Evolutionary conservation across 2,888 invertebrate species (phyloP).

Genomic region (Heliconius aoede): DNA sequence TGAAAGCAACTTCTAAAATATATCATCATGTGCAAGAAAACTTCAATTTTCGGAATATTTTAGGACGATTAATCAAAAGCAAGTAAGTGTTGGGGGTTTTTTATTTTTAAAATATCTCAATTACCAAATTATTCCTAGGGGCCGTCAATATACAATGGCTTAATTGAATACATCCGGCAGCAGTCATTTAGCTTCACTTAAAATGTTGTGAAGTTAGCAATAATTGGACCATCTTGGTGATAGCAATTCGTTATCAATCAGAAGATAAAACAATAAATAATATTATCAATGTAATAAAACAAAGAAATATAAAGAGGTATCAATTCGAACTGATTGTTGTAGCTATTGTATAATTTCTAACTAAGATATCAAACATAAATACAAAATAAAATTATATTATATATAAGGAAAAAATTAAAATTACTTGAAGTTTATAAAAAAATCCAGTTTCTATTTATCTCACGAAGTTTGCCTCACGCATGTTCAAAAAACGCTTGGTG

Average conservation of each 20-base stretch:
- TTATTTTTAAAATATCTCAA: background rate
- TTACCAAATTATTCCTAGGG: conserved; percentile 4
- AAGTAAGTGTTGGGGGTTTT: no score
- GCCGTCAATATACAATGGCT: background rate
- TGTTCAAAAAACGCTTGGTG: background rate
- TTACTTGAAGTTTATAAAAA: background rate
- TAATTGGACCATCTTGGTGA: conserved; percentile 3
- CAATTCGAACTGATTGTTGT: background rate
- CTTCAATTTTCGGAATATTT: background rate
- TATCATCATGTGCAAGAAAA: background rate
- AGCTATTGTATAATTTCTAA: background rate
- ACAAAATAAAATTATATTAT: background rate
- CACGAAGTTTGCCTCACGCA: background rate
- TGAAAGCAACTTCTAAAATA: background rate
- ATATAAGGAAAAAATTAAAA: background rate
- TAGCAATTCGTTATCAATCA: conserved; percentile 3
- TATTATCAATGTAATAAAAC: conserved; percentile 16
- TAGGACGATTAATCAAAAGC: background rate
- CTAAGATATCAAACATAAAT: background rate
- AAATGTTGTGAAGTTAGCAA: background rate
- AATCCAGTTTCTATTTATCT: background rate
- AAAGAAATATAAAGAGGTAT: conserved; percentile 2
- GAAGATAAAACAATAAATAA: conserved; percentile 24
- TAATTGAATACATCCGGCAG: conserved; percentile 2
- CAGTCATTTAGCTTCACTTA: background rate